phyloP scores from a whole-genome alignment of 1,140 invertebrate genomes.

The Trypoxylus dichotomus region DNA sequence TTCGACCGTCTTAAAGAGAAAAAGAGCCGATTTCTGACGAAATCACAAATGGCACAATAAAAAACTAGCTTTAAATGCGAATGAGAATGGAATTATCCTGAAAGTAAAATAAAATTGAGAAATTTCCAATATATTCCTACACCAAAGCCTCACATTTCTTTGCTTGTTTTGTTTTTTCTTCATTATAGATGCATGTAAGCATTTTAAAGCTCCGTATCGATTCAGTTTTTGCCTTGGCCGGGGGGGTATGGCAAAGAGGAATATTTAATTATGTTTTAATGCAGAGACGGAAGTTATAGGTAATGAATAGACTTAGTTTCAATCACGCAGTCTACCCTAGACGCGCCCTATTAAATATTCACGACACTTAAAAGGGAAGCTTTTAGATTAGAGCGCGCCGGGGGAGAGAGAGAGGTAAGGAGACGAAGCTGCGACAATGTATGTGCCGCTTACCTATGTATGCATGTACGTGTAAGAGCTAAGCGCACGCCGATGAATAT shows the following conservation, averaged over 20 bases:
- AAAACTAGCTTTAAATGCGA: no score
- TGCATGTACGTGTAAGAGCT: no score
- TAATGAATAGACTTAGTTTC: constrained; percentile 25
- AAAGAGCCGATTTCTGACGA: no score
- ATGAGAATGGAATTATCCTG: no score
- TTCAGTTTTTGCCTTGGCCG: not conserved
- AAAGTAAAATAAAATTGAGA: not conserved
- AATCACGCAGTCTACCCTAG: constrained; percentile 19
- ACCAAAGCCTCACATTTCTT: no score
- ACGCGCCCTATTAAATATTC: constrained; percentile 16
- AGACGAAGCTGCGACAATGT: no score
- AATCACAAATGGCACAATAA: no score
- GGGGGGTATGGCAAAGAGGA: not conserved
- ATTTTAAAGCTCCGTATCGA: not conserved
- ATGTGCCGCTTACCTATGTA: no score
- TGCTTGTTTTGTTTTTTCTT: not conserved
- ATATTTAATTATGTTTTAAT: constrained; percentile 25
- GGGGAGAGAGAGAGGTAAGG: no score
- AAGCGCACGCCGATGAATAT: no score
- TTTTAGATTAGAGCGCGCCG: constrained; percentile 5
- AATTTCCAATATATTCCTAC: no score
- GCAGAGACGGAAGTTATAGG: constrained; percentile 21
- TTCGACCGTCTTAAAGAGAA: no score
- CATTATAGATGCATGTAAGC: not conserved
- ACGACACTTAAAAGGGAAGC: constrained; percentile 23